Evolutionary conservation across 2,888 invertebrate species (phyloP).

Genomic region (Hyles lineata): DNA sequence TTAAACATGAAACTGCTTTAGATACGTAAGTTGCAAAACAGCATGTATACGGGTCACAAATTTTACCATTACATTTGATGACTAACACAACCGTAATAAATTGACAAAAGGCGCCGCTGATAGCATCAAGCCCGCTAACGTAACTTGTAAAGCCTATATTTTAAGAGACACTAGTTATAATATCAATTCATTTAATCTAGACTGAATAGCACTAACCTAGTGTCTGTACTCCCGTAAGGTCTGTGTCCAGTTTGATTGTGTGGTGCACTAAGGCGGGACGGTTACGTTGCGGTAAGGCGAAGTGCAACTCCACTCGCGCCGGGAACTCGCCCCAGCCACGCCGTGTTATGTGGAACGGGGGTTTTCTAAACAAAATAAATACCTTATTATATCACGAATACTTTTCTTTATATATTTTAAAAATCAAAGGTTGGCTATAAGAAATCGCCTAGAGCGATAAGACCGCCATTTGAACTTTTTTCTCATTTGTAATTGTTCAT

Average conservation of each 20-base stretch:
- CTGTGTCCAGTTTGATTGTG: constrained; percentile 91
- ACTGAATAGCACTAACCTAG: constrained; percentile 80
- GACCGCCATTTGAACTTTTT: too few species aligned
- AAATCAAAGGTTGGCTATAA: too few species aligned
- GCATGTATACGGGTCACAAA: too few species aligned
- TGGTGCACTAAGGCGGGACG: constrained; percentile 92
- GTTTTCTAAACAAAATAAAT: constrained; percentile 79
- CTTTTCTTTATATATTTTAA: too few species aligned
- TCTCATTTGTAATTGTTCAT: too few species aligned
- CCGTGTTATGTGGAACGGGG: constrained; percentile 93
- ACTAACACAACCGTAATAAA: too few species aligned
- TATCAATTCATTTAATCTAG: neutral
- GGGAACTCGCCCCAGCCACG: constrained; percentile 98
- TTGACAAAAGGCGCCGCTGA: too few species aligned
- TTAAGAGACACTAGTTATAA: neutral
- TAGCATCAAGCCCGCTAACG: too few species aligned
- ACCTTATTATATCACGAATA: neutral
- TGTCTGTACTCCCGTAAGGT: constrained; percentile 93
- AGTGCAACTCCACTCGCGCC: constrained; percentile 91
- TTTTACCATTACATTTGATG: too few species aligned
- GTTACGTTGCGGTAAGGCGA: constrained; percentile 88
- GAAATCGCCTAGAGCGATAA: too few species aligned
- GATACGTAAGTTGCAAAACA: too few species aligned
- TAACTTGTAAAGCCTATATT: too few species aligned
- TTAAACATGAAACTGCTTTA: constrained; percentile 7